These are phyloP conservation scores for Aramus guarauna DNA, from an alignment of 2,113 vertebrate species.

Conservation along the genomic window DNA sequence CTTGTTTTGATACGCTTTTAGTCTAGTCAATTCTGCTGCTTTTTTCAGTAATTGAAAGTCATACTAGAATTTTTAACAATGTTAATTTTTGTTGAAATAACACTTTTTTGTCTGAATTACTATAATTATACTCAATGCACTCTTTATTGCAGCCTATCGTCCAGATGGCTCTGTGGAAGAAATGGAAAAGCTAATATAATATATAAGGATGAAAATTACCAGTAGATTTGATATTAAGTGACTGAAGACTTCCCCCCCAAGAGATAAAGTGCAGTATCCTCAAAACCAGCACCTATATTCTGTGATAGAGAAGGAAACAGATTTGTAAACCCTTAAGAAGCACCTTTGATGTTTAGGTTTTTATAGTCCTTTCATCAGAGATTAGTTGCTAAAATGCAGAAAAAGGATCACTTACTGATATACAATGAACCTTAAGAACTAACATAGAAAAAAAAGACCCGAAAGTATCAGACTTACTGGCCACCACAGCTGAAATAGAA, in stretches of 20 bases:
- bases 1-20: background rate
- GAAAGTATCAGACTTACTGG: background rate
- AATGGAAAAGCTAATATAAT: conserved; percentile 4
- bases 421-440: background rate
- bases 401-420: background rate
- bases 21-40: background rate
- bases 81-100: conserved; percentile 18
- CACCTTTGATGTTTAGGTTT: background rate
- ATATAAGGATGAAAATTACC: conserved; percentile 1
- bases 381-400: background rate
- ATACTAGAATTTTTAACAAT: background rate
- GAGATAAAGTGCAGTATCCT: background rate
- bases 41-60: conserved; percentile 11
- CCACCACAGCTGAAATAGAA: background rate
- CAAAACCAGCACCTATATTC: background rate
- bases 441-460: background rate
- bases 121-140: conserved; percentile 37
- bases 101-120: background rate
- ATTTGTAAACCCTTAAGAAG: conserved; percentile 1
- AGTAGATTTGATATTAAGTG: background rate
- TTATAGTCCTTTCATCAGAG: conserved; percentile 16
- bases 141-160: background rate
- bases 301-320: background rate
- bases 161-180: background rate
- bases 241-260: background rate